Evolutionary conservation across 2,113 vertebrate genomes (phyloP).

Genomic region (Chiloscyllium plagiosum): DNA sequence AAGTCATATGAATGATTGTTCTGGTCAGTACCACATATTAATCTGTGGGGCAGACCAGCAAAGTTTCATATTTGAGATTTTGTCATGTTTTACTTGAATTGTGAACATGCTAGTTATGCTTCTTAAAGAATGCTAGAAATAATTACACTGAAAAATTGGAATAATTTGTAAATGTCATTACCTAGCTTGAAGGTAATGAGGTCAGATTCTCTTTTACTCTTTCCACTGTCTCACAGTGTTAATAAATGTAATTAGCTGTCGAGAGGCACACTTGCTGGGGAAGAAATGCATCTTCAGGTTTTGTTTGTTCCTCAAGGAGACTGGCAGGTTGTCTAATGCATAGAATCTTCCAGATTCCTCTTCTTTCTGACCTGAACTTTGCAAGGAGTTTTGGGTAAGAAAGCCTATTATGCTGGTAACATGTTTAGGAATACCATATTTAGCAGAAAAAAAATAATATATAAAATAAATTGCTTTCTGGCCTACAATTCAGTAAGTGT

Average conservation of each 20-base stretch:
- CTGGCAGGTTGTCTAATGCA: neutral
- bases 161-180: neutral
- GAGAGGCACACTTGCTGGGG: neutral
- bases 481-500: neutral
- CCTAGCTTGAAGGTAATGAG: neutral
- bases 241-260: neutral
- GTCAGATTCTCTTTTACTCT: neutral
- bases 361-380: neutral
- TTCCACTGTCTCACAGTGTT: neutral
- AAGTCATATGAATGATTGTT: neutral
- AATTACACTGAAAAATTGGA: neutral
- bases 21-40: neutral
- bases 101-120: neutral
- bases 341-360: neutral
- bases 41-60: neutral
- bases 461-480: neutral
- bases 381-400: neutral
- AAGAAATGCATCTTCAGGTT: neutral
- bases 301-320: neutral
- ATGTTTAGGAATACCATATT: neutral
- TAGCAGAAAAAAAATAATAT: neutral
- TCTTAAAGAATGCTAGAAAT: neutral
- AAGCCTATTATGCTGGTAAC: neutral
- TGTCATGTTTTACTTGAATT: neutral
- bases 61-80: neutral